Conservation (phyloP, 2,888 invertebrate genomes). For the Mayetiola destructor region DNA sequence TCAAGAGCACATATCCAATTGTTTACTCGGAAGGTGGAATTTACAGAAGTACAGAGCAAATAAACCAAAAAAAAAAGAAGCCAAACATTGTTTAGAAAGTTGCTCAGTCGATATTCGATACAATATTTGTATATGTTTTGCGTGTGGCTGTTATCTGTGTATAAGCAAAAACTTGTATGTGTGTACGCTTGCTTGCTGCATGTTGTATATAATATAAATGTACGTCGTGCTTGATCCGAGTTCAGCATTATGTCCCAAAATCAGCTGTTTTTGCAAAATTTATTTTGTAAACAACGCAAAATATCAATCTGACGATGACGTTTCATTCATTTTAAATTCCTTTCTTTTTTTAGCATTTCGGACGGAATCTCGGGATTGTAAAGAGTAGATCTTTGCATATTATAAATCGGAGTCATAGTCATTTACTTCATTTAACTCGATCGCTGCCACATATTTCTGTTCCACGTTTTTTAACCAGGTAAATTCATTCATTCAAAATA, state of each 20-base stretch:
- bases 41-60: no score
- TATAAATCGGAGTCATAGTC: not conserved
- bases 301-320: not conserved
- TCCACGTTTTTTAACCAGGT: not conserved
- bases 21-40: no score
- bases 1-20: no score
- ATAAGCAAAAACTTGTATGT: no score
- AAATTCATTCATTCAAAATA: not conserved
- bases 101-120: no score
- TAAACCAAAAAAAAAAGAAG: no score
- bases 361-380: not conserved
- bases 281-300: not conserved
- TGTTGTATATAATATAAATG: no score
- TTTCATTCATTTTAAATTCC: not conserved
- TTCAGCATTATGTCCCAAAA: not conserved
- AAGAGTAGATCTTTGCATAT: not conserved
- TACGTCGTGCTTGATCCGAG: no score
- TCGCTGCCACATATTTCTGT: conserved; percentile 1
- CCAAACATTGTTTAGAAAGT: no score
- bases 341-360: not conserved
- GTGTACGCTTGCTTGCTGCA: no score
- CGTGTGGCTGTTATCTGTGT: no score
- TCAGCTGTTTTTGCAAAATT: not conserved
- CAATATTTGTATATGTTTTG: no score
- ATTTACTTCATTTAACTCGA: not conserved